phyloP scores from a whole-genome alignment of 1,140 invertebrate species.

The Drosophila subobscura region DNA sequence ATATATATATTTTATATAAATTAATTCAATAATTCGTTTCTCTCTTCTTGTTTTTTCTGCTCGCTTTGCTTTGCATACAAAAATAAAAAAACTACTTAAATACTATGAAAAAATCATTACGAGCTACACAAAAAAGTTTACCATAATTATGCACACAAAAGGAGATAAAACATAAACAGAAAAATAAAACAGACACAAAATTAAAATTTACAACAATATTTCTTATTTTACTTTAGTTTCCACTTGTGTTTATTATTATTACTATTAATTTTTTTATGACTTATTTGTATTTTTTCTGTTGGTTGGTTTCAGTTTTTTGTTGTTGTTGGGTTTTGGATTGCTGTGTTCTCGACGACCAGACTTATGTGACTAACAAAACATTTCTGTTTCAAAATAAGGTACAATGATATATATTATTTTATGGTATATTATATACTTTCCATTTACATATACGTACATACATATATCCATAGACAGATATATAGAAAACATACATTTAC shows the following conservation, averaged over 20 bases:
- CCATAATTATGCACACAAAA: conserved; percentile 9
- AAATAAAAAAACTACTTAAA: conserved; percentile 78
- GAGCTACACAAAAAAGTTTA: conserved; percentile 56
- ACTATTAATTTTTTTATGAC: conserved; percentile 41
- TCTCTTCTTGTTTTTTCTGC: conserved; percentile 22
- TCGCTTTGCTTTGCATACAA: conserved; percentile 69
- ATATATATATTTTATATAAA: conserved; percentile 55
- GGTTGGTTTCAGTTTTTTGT: conserved; percentile 61
- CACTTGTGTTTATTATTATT: conserved; percentile 35
- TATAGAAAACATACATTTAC: conserved; percentile 29
- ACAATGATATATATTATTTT: conserved; percentile 70
- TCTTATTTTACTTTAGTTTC: conserved; percentile 29
- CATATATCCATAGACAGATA: conserved; percentile 39
- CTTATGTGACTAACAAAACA: conserved; percentile 76
- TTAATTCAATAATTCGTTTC: conserved; percentile 66
- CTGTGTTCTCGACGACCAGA: conserved; percentile 64
- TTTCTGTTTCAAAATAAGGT: conserved; percentile 77
- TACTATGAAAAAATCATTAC: conserved; percentile 74
- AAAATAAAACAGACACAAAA: conserved; percentile 1
- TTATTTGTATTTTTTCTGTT: conserved; percentile 34
- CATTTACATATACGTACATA: conserved; percentile 23
- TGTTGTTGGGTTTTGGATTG: conserved; percentile 51
- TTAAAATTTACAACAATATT: conserved; percentile 41
- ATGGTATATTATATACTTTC: conserved; percentile 11
- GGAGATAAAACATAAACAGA: not conserved